Base-by-base conservation (phyloP, 2,113 vertebrate species). In the Anguilla japonica region DNA sequence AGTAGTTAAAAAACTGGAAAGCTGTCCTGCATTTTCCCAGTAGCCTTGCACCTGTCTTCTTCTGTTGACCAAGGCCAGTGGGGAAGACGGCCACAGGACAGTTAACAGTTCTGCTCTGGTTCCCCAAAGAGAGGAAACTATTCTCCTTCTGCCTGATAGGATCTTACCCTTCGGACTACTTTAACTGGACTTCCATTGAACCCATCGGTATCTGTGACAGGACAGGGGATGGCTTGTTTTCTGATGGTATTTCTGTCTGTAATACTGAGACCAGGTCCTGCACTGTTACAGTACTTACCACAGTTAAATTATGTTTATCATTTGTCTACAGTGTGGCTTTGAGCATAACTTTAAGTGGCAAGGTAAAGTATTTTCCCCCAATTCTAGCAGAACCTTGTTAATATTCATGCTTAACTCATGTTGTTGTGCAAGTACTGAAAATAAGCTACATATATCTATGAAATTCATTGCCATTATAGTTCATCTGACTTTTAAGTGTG, bases 1-100 rank as follows among this genome's bases (percentile, higher is more conserved):
- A 84, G 20, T 85, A 87, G 91, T 87, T 34, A 81, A 82, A 18
- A 81, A 87, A 84, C 82, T 40, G 56, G 34, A 84, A 39, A 80
- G 79, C 79, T 87, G 2, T 75, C 56, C 83, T 60, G 5, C 81
- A 39, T 82, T 83, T 81, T 53, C 87, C 63, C 2, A 8, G 15
- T n/a, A 46, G 41, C 84, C 5, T 67, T 11, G 34, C 60, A n/a
- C 15, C 79, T 67, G 41, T 60, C 22, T 46, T 46, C 71, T 50
- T 43, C 79, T 81, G 39, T 63, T 67, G 60, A 26, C 63, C 16
- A 29, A 81, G 60, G 84, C 71, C 50, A 71, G 71, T 88, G 67
- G 29, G 83, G 85, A 86, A 67, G 60, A 26, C 18, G 5, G 60
- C 3, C 60, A 67, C 22, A 26, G 1, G 22, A 67, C 5, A 67